Evolutionary conservation across 2,113 vertebrate species (phyloP), one percentile per base, ranked within the genome.

Genomic region (Gorsachius goisagi): DNA sequence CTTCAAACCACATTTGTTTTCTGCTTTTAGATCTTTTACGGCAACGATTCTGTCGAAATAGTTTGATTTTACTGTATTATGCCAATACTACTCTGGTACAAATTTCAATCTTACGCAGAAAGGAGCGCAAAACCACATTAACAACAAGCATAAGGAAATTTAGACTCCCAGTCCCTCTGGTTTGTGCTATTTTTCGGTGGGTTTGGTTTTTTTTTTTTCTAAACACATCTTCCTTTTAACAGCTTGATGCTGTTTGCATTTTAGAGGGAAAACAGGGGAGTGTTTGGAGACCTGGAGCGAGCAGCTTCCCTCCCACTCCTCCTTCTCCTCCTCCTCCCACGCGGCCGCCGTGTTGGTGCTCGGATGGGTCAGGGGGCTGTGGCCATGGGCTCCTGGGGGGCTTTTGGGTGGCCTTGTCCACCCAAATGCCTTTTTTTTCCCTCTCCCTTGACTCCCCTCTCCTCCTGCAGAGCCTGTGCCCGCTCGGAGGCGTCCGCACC

Each of bases 261-360:
- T 81, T 33, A n/a, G 59, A 39, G 28, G 74, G 72, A 24, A n/a
- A 62, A 53, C 7, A 68, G 30, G 17, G 10, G 44, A 52, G 9
- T 0, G 26, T 68, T 68, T 78, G 3, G 8, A 13, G 23, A 37
- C 52, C 23, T 3, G 19, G 55, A 14, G 63, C 1, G 2, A 53
- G 59, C 83, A 44, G 47, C 33, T 27, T 3, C 17, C 20, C 14
- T 24, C 32, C 49, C 32, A 3, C 37, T 19, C 9, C 49, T 50
- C 26, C 19, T 28, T 39, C 58, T 60, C 26, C 19, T 30, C 49
- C 58, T 59, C 27, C 17, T 1, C 8, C 0, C 53, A 32, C 39
- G 5, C 30, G 53, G 41, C n/a, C 53, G 20, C 72, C 20, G n/a
- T 50, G 78, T 50, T 12, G 10, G 56, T 41, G 49, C 13, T 63